phyloP scores from a whole-genome alignment of 2,888 invertebrate genomes.

The Drosophila paranaensis region DNA sequence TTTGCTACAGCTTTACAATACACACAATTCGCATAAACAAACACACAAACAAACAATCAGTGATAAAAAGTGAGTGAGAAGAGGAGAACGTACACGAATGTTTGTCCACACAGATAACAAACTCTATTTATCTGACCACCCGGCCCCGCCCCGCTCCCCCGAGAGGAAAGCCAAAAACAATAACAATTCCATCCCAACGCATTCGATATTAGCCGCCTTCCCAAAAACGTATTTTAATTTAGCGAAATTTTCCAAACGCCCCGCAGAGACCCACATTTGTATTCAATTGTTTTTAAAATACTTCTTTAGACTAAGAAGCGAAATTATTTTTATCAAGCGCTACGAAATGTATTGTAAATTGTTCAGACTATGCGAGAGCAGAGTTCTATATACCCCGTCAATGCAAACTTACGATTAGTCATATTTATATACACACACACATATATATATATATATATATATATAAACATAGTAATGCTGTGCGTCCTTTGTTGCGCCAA shows the following conservation, averaged over 20 bases:
- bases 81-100: slow-evolving; percentile 19
- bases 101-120: slow-evolving; percentile 20
- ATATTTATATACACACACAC: slow-evolving; percentile 30
- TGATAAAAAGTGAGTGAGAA: slow-evolving; percentile 71
- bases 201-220: slow-evolving; percentile 22
- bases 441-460: slow-evolving; percentile 41
- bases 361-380: slow-evolving; percentile 20
- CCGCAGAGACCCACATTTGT: slow-evolving; percentile 7
- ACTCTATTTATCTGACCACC: slow-evolving; percentile 19
- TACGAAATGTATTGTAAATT: slow-evolving; percentile 59
- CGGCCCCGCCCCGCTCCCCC: background rate
- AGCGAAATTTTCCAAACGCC: slow-evolving; percentile 18
- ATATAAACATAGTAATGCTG: slow-evolving; percentile 40
- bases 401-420: slow-evolving; percentile 66
- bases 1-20: slow-evolving; percentile 59
- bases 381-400: slow-evolving; percentile 28
- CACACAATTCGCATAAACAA: slow-evolving; percentile 49
- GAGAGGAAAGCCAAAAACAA: slow-evolving; percentile 17
- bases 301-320: slow-evolving; percentile 14
- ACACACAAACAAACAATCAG: slow-evolving; percentile 48
- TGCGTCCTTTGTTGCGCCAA: slow-evolving; percentile 53
- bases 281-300: slow-evolving; percentile 12
- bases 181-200: slow-evolving; percentile 46
- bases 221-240: slow-evolving; percentile 40
- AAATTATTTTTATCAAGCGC: slow-evolving; percentile 17